These are phyloP conservation scores for Tolmerus cingulatus DNA, from an alignment of 2,888 invertebrate species.

Conservation along the genomic window DNA sequence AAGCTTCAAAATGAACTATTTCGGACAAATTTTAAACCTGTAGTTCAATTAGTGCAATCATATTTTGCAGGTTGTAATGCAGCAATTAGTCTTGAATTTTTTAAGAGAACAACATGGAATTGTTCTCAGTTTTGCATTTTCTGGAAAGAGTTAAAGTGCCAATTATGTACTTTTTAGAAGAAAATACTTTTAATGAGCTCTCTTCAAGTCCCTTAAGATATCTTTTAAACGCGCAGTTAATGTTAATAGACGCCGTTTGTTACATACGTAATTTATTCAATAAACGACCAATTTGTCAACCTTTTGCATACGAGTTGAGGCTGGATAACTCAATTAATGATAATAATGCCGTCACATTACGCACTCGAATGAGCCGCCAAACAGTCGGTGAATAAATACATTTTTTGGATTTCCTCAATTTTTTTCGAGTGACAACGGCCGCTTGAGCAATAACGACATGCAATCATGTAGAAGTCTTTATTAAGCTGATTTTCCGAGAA, in stretches of 20 bases:
- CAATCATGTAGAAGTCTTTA: conserved; percentile 45
- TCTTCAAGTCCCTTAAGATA: neutral
- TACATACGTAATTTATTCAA: neutral
- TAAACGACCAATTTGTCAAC: neutral
- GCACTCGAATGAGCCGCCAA: neutral
- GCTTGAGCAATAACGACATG: neutral
- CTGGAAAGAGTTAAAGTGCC: neutral
- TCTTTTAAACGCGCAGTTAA: neutral
- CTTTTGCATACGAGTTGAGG: neutral
- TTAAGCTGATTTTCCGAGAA: conserved; percentile 47
- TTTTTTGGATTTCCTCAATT: neutral
- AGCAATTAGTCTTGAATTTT: too few relatives aligned
- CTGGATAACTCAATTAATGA: neutral
- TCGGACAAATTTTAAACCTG: too few relatives aligned
- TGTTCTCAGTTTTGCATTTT: too few relatives aligned
- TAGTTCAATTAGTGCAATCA: too few relatives aligned
- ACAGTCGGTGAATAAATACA: neutral
- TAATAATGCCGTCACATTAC: neutral
- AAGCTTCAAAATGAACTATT: neutral
- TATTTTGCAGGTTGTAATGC: too few relatives aligned
- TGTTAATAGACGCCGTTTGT: neutral
- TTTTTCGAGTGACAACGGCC: neutral
- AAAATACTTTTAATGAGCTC: neutral
- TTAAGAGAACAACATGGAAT: too few relatives aligned
- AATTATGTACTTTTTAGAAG: neutral